Base-by-base conservation (phyloP, 2,888 invertebrate species). In the Pterobdella sp. region DNA sequence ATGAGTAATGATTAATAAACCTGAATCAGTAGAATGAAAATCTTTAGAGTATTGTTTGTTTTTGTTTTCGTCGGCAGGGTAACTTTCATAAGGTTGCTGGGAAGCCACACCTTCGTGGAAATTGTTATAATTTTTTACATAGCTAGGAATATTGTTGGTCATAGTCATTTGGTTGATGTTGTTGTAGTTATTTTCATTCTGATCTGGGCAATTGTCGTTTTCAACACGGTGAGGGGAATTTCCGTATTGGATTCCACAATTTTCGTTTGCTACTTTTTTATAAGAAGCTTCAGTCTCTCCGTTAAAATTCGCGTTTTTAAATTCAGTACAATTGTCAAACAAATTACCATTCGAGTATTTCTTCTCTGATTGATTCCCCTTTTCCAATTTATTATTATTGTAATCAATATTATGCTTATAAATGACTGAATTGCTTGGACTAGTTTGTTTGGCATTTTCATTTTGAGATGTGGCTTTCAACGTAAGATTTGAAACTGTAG, bases 401-500 rank as follows among this genome's bases (percentile, higher is more conserved):
- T 18, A 49, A 49, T 49, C 52, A 49, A 49, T 49, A 49, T 18
- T 49, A 49, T 49, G n/a, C 14, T 49, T 14, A 49, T 14, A 49
- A 49, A 49, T 18, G n/a, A n/a, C 52, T 14, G 52, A 14, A 49
- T 14, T 49, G 52, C 52, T n/a, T 18, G n/a, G n/a, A 14, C 52
- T 14, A 18, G n/a, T 14, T 49, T n/a, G n/a, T 18, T 49, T 49
- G 14, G n/a, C 52, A 49, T 14, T 49, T 49, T 18, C 14, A 49
- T 49, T 49, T 49, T 49, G 52, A 18, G 31, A 4, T 14, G 32
- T 66, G 52, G 37, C 22, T 32, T 69, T 69, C 52, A 69, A 52
- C 4, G 52, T 69, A 52, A 69, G 69, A 22, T 32, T 69, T 1
- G 52, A 7, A 14, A 49, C 69, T 14, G 60, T 36, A 26, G 71